A percentile compares a stretch with the other conserved stretches of the same genome.
Conservation (phyloP, 2,113 vertebrate species). For the Atrichornis clamosus region DNA sequence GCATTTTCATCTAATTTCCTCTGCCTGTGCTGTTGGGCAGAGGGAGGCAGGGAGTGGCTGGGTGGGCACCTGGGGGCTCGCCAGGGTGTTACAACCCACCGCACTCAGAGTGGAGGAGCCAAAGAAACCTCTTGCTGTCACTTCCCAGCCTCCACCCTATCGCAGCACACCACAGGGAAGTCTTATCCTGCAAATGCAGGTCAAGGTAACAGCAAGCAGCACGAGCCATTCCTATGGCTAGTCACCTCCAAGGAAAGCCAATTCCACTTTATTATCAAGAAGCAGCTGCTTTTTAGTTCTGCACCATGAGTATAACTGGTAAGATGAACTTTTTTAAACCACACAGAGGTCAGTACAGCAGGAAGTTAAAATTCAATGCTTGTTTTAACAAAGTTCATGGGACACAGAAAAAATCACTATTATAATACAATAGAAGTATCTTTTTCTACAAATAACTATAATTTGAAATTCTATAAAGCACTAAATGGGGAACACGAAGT, state of each 20-base stretch:
- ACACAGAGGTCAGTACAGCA: background rate
- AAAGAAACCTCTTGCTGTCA: background rate
- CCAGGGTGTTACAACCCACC: background rate
- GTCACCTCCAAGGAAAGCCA: background rate
- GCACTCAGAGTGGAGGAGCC: accelerated
- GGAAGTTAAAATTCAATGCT: background rate
- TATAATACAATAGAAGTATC: background rate
- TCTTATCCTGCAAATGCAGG: background rate
- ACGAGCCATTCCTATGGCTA: background rate
- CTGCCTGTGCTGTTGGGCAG: background rate
- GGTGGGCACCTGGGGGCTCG: background rate
- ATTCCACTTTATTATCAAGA: background rate
- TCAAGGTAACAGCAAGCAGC: background rate
- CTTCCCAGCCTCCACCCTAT: background rate
- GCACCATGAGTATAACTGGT: background rate
- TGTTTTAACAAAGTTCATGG: background rate
- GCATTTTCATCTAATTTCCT: background rate
- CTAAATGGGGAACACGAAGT: background rate
- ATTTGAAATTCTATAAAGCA: background rate
- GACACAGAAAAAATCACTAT: background rate
- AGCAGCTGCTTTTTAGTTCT: background rate
- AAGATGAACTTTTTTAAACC: background rate
- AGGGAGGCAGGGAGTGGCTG: background rate
- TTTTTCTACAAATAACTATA: background rate
- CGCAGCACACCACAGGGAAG: background rate